Base-by-base conservation (phyloP, 2,888 invertebrate genomes). In the Ochlodes sylvanus region DNA sequence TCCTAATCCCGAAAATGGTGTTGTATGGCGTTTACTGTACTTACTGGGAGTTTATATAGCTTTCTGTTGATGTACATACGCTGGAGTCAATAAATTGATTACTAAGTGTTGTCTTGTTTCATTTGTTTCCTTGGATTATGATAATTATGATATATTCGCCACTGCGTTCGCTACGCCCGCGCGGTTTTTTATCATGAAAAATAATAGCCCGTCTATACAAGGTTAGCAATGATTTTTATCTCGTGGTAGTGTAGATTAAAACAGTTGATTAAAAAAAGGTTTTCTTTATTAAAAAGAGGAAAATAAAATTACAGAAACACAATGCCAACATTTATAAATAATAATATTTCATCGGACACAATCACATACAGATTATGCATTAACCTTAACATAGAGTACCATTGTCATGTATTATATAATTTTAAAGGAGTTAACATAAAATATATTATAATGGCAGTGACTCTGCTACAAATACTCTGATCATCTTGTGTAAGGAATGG, bases 281-380 rank as follows among this genome's bases (percentile, higher is more conserved):
- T 89, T 88, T 83, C 88, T 88, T 83, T 87, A 77, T 76, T 79
- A 83, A 86, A 86, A 86, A 85, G 80, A 76, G 78, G 77, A 83
- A 84, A 86, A 87, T 87, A 85, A 85, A 85, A 84, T 85, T 89
- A 90, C 86, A 87, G 80, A 83, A 90, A 90, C 86, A 90, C 86
- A 87, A 85, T 83, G 83, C 86, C 87, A 91, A 92, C 90, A 89
- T 90, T 89, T 88, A 90, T 88, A 90, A 85, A 89, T 83, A 86
- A 83, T 83, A 68, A 74, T 72, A 74, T 74, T 69, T 72, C 50
- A 68, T 77, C 75, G 72, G 71, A 84, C 83, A 79, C 82, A 88
- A 85, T 84, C 87, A 86, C 84, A 84, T 86, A 86, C 70, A 78
- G 70, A 82, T 79, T 85, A 89, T 85, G 85, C 85, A 82, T 84